Percentiles rank a stretch among this genome's conserved stretches.
Conservation (phyloP, 2,113 vertebrate species). For the Camelus bactrianus region DNA sequence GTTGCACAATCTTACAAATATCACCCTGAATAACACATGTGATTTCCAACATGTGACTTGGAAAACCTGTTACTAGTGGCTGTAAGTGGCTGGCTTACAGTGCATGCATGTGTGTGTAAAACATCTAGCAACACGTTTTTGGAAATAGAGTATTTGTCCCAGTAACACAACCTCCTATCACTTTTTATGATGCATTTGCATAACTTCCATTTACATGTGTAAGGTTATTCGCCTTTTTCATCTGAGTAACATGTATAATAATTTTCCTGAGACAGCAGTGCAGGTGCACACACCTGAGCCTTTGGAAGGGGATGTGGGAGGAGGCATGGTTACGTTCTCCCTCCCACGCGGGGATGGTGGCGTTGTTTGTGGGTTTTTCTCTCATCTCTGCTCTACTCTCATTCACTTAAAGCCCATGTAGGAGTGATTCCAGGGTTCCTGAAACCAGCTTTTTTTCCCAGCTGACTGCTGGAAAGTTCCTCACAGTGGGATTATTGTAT, state of each 20-base stretch:
- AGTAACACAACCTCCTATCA: background rate
- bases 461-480: background rate
- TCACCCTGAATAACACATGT: background rate
- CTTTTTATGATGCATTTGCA: background rate
- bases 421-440: background rate
- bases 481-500: background rate
- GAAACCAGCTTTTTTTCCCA: background rate
- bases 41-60: background rate
- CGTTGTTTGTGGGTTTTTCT: background rate
- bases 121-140: background rate
- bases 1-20: background rate
- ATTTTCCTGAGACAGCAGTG: background rate
- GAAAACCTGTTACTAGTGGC: background rate
- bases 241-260: background rate
- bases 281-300: background rate
- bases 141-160: background rate
- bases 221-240: background rate
- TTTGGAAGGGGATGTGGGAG: background rate
- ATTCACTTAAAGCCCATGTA: background rate
- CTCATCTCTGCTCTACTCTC: no score
- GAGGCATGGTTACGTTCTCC: rapidly evolving
- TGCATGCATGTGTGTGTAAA: background rate
- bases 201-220: background rate
- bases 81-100: background rate
- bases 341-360: background rate